These are phyloP conservation scores for Ibycter americanus DNA, from an alignment of 2,797 vertebrate genomes.

Conservation along the genomic window DNA sequence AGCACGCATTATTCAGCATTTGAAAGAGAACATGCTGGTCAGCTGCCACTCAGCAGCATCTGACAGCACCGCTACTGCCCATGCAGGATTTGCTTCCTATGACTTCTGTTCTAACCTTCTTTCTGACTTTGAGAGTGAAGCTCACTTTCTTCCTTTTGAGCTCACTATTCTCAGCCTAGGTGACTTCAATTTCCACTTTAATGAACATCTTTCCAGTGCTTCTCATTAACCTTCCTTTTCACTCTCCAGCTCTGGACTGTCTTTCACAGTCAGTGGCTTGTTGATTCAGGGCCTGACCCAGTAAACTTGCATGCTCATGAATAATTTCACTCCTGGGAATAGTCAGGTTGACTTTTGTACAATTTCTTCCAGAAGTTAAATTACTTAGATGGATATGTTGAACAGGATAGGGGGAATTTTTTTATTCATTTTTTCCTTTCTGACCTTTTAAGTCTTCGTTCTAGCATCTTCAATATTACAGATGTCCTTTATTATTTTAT, in stretches of 20 bases:
- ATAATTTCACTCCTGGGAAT: constrained; percentile 11
- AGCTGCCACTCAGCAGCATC: not conserved
- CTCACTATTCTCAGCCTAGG: not conserved
- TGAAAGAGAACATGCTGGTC: not conserved
- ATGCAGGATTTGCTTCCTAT: not conserved
- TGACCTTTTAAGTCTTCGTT: not conserved
- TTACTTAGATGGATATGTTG: not conserved
- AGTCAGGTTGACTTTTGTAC: not conserved
- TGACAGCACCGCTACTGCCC: not conserved
- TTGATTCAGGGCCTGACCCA: constrained; percentile 36
- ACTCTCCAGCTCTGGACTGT: not conserved
- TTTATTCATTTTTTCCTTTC: not conserved
- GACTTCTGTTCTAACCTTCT: not conserved
- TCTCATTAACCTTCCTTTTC: constrained; percentile 49
- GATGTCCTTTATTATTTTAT: not conserved
- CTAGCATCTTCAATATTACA: not conserved
- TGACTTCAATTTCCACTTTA: constrained; percentile 28
- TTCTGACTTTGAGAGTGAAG: not conserved
- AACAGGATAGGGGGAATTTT: not conserved
- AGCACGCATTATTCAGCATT: not conserved
- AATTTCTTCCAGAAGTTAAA: not conserved
- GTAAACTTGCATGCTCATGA: constrained; percentile 10
- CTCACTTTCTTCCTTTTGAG: not conserved
- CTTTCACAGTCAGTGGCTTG: constrained; percentile 33
- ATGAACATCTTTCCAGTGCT: not conserved